Evolutionary conservation across 2,113 vertebrate genomes (phyloP).

Genomic region (Semnornis frantzii): DNA sequence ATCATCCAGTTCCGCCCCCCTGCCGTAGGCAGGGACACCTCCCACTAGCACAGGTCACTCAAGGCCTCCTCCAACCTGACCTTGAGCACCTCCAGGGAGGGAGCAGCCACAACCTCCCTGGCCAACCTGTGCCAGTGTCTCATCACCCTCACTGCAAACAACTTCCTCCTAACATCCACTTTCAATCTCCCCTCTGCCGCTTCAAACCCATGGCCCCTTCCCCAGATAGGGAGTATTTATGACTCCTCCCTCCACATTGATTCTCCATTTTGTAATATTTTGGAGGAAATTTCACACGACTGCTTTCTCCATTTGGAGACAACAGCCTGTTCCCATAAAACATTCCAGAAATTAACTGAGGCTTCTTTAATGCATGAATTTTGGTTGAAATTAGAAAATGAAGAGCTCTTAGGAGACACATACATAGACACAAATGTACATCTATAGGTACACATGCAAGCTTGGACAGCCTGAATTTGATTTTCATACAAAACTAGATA

Average conservation of each 20-base stretch:
- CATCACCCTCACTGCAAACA: no score
- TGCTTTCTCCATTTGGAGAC: not conserved
- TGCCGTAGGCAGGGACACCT: no score
- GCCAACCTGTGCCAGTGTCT: no score
- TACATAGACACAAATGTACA: not conserved
- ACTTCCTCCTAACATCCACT: no score
- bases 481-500: not conserved
- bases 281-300: not conserved
- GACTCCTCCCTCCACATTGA: not conserved
- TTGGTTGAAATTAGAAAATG: not conserved
- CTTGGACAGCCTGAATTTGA: not conserved
- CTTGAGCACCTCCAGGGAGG: no score
- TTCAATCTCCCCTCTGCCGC: no score
- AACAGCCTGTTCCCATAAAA: not conserved
- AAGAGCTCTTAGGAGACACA: not conserved
- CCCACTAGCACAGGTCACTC: no score
- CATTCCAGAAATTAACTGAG: not conserved
- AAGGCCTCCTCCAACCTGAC: no score
- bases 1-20: no score
- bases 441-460: not conserved
- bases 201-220: not conserved
- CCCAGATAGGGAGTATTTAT: not conserved
- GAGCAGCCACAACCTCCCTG: no score
- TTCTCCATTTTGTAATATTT: not conserved
- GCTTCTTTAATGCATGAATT: not conserved